Evolutionary conservation across 2,113 vertebrate species (phyloP).

Genomic region (Notiomystis cincta): DNA sequence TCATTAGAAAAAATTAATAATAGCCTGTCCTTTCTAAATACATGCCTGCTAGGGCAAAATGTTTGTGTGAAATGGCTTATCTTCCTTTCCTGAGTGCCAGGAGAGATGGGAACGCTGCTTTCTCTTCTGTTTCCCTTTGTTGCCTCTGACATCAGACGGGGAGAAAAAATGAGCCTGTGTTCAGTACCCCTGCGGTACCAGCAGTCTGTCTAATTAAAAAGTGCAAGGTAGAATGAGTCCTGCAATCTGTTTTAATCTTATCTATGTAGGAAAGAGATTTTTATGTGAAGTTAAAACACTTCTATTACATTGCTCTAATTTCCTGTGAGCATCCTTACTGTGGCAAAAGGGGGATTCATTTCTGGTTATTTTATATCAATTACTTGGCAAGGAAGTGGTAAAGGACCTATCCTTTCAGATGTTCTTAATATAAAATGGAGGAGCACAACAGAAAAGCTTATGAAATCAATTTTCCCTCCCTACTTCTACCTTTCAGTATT

Average conservation of each 20-base stretch:
- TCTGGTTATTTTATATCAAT: background rate
- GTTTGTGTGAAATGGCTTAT: background rate
- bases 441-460: background rate
- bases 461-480: background rate
- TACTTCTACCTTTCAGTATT: background rate
- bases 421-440: background rate
- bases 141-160: background rate
- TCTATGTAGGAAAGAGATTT: background rate
- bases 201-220: conserved; percentile 50
- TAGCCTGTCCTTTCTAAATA: background rate
- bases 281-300: background rate
- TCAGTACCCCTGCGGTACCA: background rate
- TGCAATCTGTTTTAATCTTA: conserved; percentile 42
- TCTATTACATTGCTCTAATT: background rate
- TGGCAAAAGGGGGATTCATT: background rate
- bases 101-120: background rate
- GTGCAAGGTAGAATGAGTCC: conserved; percentile 36
- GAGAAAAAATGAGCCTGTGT: background rate
- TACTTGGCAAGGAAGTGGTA: background rate
- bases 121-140: background rate
- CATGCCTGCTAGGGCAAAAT: background rate
- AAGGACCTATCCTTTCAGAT: background rate
- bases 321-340: background rate
- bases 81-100: background rate
- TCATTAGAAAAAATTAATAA: background rate